A percentile compares a stretch with the other conserved stretches of the same genome.
phyloP scores from a whole-genome alignment of 2,888 invertebrate genomes.

The Trachelus stipa region DNA sequence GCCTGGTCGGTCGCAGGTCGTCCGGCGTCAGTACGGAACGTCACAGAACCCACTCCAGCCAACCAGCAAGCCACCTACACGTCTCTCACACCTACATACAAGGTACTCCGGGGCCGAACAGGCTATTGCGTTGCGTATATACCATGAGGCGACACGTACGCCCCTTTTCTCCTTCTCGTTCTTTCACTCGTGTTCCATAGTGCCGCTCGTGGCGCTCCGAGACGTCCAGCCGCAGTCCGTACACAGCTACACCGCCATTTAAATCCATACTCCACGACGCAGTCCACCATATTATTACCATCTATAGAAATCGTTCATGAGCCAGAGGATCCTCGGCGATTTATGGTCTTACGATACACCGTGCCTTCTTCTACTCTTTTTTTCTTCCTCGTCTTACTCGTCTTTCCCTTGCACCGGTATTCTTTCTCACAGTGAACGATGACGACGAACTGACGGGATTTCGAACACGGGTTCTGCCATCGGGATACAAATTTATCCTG shows the following conservation, averaged over 20 bases:
- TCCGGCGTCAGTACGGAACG: conserved; percentile 37
- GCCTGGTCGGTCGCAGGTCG: conserved; percentile 36
- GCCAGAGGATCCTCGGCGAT: conserved; percentile 20
- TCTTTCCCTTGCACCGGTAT: not conserved
- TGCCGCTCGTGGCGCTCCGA: conserved; percentile 3
- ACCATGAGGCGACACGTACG: conserved; percentile 2
- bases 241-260: conserved; percentile 24
- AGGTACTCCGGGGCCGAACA: conserved; percentile 3
- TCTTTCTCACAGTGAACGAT: not conserved
- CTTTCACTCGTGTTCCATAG: not conserved
- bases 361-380: not conserved
- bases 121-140: conserved; percentile 1
- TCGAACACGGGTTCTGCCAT: not conserved
- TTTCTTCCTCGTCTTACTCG: conserved; percentile 1
- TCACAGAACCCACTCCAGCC: conserved; percentile 30
- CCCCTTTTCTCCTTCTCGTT: conserved; percentile 1
- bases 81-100: conserved; percentile 30
- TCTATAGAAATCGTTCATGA: conserved; percentile 26
- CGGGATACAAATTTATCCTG: not conserved
- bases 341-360: conserved; percentile 21
- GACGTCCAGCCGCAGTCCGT: conserved; percentile 22
- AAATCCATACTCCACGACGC: conserved; percentile 15
- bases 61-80: conserved; percentile 38
- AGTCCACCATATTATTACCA: conserved; percentile 25
- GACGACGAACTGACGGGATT: not conserved